Conservation (phyloP, 2,797 vertebrate genomes). For the Taeniopygia guttata region DNA sequence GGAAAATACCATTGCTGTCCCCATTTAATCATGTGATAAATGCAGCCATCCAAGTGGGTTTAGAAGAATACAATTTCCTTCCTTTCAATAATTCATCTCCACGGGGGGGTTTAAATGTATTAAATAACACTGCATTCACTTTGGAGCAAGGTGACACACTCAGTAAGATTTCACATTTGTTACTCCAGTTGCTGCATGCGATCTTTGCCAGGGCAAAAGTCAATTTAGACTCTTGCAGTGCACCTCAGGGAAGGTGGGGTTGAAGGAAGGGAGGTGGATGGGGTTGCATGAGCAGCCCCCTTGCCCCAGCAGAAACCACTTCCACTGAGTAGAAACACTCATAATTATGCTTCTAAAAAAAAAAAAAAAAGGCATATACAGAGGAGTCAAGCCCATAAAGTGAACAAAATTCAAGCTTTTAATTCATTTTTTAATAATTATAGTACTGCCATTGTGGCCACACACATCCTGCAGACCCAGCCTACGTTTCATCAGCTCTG, state of each 20-base stretch:
- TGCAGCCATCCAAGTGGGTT: conserved; percentile 23
- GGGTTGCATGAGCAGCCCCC: rapidly evolving
- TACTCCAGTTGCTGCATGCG: neutral
- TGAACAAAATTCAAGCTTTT: neutral
- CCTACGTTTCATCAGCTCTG: neutral
- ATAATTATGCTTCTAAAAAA: neutral
- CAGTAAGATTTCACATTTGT: conserved; percentile 15
- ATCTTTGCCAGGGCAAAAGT: neutral
- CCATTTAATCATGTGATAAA: conserved; percentile 54
- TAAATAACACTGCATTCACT: conserved; percentile 51
- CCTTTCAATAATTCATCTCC: conserved; percentile 48
- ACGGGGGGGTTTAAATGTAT: conserved; percentile 14
- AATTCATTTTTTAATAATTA: neutral
- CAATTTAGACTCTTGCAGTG: neutral
- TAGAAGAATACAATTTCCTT: conserved; percentile 58
- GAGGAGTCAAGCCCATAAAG: neutral
- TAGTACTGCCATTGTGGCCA: neutral
- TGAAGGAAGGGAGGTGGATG: neutral
- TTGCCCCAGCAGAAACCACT: neutral
- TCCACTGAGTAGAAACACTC: neutral
- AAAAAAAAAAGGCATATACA: rapidly evolving
- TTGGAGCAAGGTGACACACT: conserved; percentile 55
- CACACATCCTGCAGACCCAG: neutral
- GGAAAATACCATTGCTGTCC: neutral
- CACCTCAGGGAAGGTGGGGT: neutral